A percentile compares a stretch with the other conserved stretches of the same genome.
Conservation (phyloP, 1,140 invertebrate species). For the Hydropsyche tenuis region DNA sequence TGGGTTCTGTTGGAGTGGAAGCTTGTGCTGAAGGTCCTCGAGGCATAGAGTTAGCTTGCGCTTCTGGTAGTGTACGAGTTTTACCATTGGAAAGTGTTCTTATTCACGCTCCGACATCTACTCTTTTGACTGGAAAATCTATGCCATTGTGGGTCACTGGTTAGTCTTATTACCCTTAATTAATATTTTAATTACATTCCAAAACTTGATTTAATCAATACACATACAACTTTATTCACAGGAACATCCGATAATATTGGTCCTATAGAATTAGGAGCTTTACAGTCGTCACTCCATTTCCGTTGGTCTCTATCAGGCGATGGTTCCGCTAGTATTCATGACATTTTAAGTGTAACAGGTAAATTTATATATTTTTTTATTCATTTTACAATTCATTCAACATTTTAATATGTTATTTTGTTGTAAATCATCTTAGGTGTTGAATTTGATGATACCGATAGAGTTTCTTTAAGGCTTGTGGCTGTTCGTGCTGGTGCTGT, state of each 20-base stretch:
- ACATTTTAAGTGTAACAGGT: slow-evolving; percentile 39
- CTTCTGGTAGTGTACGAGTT: slow-evolving; percentile 38
- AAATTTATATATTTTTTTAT: background rate
- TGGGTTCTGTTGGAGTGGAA: slow-evolving; percentile 34
- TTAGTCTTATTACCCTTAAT: slow-evolving; percentile 2
- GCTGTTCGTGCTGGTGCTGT: slow-evolving; percentile 38
- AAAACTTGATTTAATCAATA: too few species aligned
- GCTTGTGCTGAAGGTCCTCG: slow-evolving; percentile 28
- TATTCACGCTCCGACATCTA: slow-evolving; percentile 39
- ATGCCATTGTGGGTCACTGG: slow-evolving; percentile 45
- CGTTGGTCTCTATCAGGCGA: slow-evolving; percentile 43
- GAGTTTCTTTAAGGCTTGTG: slow-evolving; percentile 38
- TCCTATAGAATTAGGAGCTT: slow-evolving; percentile 41
- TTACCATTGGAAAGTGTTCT: slow-evolving; percentile 35
- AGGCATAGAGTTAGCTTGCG: slow-evolving; percentile 22
- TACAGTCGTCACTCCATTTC: slow-evolving; percentile 42
- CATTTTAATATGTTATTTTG: slow-evolving; percentile 10
- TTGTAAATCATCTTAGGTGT: slow-evolving; percentile 27
- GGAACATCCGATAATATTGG: slow-evolving; percentile 38
- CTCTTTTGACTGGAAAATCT: slow-evolving; percentile 40
- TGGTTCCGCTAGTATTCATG: slow-evolving; percentile 35
- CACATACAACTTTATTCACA: slow-evolving; percentile 14
- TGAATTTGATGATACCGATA: slow-evolving; percentile 44
- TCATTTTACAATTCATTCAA: background rate
- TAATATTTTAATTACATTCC: background rate